Conservation (phyloP, 2,797 vertebrate genomes). For the Macropus fuliginosus region DNA sequence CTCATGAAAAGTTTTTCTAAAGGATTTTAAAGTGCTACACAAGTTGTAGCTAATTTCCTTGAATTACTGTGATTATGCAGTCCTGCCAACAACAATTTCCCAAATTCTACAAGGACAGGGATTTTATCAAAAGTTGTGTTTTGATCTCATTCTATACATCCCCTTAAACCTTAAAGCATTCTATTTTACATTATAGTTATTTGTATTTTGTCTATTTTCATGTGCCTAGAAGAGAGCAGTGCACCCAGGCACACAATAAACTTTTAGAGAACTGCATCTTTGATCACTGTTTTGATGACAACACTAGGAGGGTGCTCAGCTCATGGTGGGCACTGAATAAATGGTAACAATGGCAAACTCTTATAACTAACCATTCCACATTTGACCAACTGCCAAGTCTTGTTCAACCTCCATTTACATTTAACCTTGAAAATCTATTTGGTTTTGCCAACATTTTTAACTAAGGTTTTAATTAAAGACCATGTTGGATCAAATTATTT, state of each 20-base stretch:
- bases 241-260: not conserved
- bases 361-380: not conserved
- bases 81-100: not conserved
- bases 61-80: not conserved
- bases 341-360: not conserved
- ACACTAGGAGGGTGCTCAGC: not conserved
- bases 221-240: not conserved
- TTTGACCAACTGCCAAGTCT: not conserved
- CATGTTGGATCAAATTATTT: slow-evolving; percentile 51
- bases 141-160: not conserved
- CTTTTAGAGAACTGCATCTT: not conserved
- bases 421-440: slow-evolving; percentile 20
- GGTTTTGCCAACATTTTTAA: slow-evolving; percentile 18
- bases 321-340: not conserved
- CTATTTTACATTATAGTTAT: not conserved
- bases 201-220: not conserved
- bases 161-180: not conserved
- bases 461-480: slow-evolving; percentile 2
- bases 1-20: not conserved
- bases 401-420: not conserved
- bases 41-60: not conserved
- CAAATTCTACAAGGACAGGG: not conserved
- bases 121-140: not conserved
- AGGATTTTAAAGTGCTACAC: not conserved
- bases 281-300: not conserved